phyloP scores from a whole-genome alignment of 2,113 vertebrate genomes.

The Rhinogobius similis region DNA sequence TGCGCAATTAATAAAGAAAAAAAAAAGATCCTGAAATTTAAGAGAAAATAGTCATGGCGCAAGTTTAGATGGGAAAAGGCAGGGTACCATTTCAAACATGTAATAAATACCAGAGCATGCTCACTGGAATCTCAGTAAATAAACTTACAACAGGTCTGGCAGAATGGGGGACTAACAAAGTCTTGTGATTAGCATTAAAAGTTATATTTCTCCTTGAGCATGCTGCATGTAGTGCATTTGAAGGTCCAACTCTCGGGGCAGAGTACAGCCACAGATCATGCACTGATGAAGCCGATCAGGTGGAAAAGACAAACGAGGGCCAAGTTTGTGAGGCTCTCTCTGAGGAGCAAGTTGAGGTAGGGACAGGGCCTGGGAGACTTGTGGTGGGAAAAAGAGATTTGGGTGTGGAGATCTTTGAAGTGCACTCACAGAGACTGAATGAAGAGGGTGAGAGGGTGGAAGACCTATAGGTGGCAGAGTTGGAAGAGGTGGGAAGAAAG shows the following conservation, averaged over 20 bases:
- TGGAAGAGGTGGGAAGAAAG: conserved; percentile 71
- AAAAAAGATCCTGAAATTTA: not conserved
- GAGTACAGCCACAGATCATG: conserved; percentile 79
- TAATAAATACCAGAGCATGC: not conserved
- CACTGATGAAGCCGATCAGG: conserved; percentile 76
- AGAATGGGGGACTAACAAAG: conserved; percentile 18
- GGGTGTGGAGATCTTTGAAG: conserved; percentile 68
- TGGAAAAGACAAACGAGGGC: conserved; percentile 70
- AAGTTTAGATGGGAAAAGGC: conserved; percentile 7
- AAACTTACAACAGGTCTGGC: conserved; percentile 28
- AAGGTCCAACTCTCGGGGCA: conserved; percentile 77
- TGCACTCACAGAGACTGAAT: conserved; percentile 67
- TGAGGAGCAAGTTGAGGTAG: conserved; percentile 66
- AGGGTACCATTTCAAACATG: conserved; percentile 16
- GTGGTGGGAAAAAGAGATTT: conserved; percentile 74
- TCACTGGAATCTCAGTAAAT: conserved; percentile 28
- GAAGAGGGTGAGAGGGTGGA: conserved; percentile 69
- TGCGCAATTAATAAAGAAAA: not conserved
- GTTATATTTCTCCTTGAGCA: conserved; percentile 78
- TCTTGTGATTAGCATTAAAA: conserved; percentile 30
- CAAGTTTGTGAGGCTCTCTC: conserved; percentile 68
- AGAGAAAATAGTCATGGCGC: conserved; percentile 8
- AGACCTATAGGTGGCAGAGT: conserved; percentile 68
- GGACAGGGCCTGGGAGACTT: conserved; percentile 71
- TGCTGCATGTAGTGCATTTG: conserved; percentile 83